phyloP scores from a whole-genome alignment of 2,888 invertebrate genomes.

The Holacanthella duospinosa region DNA sequence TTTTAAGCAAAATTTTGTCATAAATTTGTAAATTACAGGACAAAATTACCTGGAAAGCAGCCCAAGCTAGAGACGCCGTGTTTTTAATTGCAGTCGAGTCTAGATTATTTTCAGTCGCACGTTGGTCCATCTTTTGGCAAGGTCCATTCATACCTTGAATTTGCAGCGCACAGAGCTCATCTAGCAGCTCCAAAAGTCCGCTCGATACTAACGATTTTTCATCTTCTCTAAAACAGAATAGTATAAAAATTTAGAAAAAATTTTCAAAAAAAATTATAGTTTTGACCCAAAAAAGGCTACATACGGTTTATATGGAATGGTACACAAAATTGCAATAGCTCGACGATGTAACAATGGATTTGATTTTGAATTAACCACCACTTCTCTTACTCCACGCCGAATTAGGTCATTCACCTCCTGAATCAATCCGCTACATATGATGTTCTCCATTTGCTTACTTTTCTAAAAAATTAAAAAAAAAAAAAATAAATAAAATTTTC shows the following conservation, averaged over 20 bases:
- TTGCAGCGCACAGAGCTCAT: conserved; percentile 39
- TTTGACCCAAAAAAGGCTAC: background rate
- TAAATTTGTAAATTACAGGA: too few species aligned
- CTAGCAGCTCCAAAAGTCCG: conserved; percentile 42
- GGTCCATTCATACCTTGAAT: background rate
- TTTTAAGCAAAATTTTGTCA: too few species aligned
- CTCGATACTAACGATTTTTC: conserved; percentile 39
- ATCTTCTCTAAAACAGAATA: conserved; percentile 9
- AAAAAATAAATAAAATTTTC: background rate
- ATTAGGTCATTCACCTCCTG: conserved; percentile 3
- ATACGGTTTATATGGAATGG: conserved; percentile 14
- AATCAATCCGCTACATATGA: background rate
- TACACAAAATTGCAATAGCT: conserved; percentile 17
- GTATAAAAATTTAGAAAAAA: background rate
- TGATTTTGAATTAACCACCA: conserved; percentile 13
- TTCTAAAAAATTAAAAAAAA: background rate
- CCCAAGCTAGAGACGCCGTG: conserved; percentile 42
- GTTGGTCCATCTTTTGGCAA: background rate
- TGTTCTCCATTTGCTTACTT: background rate
- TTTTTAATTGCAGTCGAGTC: background rate
- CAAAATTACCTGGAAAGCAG: conserved; percentile 41
- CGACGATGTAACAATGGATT: conserved; percentile 18
- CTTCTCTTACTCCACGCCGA: conserved; percentile 16
- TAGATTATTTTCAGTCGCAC: background rate
- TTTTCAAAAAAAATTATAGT: background rate